Conservation (phyloP, 1,140 invertebrate genomes). For the Lucilia sericata region DNA sequence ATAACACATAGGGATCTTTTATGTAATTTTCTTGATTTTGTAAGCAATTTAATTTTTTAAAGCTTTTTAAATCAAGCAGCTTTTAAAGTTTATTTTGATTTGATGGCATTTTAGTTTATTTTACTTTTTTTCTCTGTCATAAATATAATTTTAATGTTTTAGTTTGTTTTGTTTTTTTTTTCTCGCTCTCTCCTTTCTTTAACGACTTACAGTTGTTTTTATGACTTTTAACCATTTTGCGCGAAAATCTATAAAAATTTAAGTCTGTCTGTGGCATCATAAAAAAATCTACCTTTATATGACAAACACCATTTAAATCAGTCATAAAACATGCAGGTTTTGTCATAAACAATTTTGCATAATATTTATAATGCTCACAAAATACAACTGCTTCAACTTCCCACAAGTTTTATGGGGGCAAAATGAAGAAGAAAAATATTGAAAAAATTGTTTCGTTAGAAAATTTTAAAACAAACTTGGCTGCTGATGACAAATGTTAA, state of each 20-base stretch:
- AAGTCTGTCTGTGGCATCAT: background rate
- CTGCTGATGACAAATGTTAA: background rate
- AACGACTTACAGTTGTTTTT: conserved; percentile 19
- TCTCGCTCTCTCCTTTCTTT: too few relatives aligned
- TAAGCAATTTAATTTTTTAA: too few relatives aligned
- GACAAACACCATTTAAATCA: background rate
- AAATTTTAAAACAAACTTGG: background rate
- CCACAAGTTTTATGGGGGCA: background rate
- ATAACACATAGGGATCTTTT: too few relatives aligned
- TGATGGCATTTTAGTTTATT: too few relatives aligned
- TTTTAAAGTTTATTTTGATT: too few relatives aligned
- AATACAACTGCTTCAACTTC: background rate
- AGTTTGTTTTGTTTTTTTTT: too few relatives aligned
- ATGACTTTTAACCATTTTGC: background rate
- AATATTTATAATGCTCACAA: background rate
- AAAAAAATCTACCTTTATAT: background rate
- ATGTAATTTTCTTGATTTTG: too few relatives aligned
- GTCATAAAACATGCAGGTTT: conserved; percentile 18
- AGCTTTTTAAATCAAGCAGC: too few relatives aligned
- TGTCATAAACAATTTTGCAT: conserved; percentile 29
- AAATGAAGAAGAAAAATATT: background rate
- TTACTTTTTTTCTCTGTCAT: too few relatives aligned
- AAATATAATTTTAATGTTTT: background rate
- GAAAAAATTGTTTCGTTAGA: background rate
- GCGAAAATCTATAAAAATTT: background rate